phyloP scores from a whole-genome alignment of 2,797 vertebrate species.

The Lutjanus argentimaculatus region DNA sequence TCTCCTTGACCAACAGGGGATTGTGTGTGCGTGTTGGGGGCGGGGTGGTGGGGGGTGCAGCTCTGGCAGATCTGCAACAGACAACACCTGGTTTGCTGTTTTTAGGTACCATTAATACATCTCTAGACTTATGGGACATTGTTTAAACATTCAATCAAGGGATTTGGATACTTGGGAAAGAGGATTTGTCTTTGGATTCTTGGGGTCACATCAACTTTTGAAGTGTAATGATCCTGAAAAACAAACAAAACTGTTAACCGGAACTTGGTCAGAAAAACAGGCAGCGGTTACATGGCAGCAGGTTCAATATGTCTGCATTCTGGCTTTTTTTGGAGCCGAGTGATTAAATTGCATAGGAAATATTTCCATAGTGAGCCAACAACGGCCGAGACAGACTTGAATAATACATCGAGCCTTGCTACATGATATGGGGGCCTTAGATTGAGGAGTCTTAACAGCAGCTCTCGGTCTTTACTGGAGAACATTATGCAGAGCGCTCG shows the following conservation, averaged over 20 bases:
- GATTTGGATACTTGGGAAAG: constrained; percentile 61
- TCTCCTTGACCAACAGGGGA: constrained; percentile 80
- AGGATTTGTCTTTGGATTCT: constrained; percentile 73
- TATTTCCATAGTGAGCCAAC: constrained; percentile 74
- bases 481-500: constrained; percentile 68
- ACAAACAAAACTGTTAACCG: constrained; percentile 36
- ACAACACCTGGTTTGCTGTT: constrained; percentile 81
- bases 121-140: constrained; percentile 66
- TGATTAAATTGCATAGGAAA: constrained; percentile 80
- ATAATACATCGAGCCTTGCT: constrained; percentile 77
- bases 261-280: constrained; percentile 52
- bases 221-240: constrained; percentile 53
- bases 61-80: constrained; percentile 64
- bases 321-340: constrained; percentile 71
- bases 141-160: constrained; percentile 75
- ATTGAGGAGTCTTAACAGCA: constrained; percentile 53
- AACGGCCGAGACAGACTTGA: constrained; percentile 70
- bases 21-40: constrained; percentile 43
- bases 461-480: constrained; percentile 45
- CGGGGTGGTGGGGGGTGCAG: background rate
- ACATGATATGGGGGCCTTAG: constrained; percentile 70
- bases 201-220: constrained; percentile 65
- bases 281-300: constrained; percentile 52
- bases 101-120: constrained; percentile 80
- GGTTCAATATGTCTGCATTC: constrained; percentile 70